Evolutionary conservation across 2,888 invertebrate genomes (phyloP).

Genomic region (Apoda limacodes): DNA sequence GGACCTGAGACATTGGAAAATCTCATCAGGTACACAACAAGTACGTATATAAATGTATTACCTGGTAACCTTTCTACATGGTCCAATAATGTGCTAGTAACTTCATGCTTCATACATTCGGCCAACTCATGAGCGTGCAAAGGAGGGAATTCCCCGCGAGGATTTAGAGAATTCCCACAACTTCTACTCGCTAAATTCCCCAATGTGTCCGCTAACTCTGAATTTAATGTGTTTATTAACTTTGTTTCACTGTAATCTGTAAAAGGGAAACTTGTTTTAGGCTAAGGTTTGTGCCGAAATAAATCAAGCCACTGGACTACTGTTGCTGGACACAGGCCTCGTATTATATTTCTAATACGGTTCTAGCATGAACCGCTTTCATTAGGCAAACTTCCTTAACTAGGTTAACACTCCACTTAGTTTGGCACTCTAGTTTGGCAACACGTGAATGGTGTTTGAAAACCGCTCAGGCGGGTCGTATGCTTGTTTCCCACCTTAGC

Average conservation of each 20-base stretch:
- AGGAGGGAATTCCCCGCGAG: slow-evolving; percentile 77
- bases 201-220: slow-evolving; percentile 91
- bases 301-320: too few relatives aligned
- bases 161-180: slow-evolving; percentile 82
- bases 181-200: slow-evolving; percentile 91
- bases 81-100: slow-evolving; percentile 65
- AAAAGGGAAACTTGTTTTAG: too few relatives aligned
- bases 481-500: too few relatives aligned
- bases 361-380: neutral
- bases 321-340: too few relatives aligned
- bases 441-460: too few relatives aligned
- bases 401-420: neutral
- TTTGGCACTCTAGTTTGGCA: too few relatives aligned
- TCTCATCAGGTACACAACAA: neutral
- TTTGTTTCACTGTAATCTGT: slow-evolving; percentile 87
- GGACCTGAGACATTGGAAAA: neutral
- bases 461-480: too few relatives aligned
- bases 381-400: neutral
- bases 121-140: slow-evolving; percentile 48
- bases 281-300: too few relatives aligned
- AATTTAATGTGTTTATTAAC: slow-evolving; percentile 81
- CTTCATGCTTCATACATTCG: slow-evolving; percentile 43
- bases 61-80: slow-evolving; percentile 47
- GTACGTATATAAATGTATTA: slow-evolving; percentile 15
- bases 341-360: neutral